Base-by-base conservation (phyloP, 35 echinoderm and acorn worm genomes). In the Chiridota heheva region DNA sequence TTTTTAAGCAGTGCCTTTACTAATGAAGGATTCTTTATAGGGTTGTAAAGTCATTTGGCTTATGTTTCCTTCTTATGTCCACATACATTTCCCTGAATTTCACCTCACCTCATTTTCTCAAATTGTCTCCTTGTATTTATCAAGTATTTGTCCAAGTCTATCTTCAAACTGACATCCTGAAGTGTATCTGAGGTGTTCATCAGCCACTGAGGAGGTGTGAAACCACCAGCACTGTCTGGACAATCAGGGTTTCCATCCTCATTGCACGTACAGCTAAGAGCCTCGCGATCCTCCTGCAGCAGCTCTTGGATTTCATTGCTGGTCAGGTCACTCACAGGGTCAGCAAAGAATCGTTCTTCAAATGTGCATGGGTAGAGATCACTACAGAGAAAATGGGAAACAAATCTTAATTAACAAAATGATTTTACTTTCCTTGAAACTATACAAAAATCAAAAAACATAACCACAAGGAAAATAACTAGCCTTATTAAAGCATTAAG, bases 121-220 rank as follows among this genome's bases (percentile, higher is more conserved):
- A 63, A 95, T 20, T 72, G 35, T 7, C 39, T 30, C 6, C 51
- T 63, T 0, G 86, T 90, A 20, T 76, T 71, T 31, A 96, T 2
- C 22, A 96, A 40, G 62, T 96, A 96, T 20, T 76, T 40, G 44
- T 61, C 66, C 17, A 86, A 49, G 22, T 96, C 87, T 22, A 17
- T 44, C 60, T 96, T 96, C 40, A 86, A 26, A 42, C 78, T 90
- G 15, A 90, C 12, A 70, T 96, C 82, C 56, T 81, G 92, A 18
- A 96, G 82, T 7, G 68, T 56, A 15, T 43, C 63, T 10, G 70
- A 44, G 1, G 87, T 89, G 37, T 96, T 89, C 26, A 78, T 96
- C 2, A 40, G 12, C 86, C 81, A 96, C 8, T 55, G 18, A 5
- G 87, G 92, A 5, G 86, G 86, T 0, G 8, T 18, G 0, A 61